Conservation (phyloP, 2,888 invertebrate genomes). For the Andrena flavipes region DNA sequence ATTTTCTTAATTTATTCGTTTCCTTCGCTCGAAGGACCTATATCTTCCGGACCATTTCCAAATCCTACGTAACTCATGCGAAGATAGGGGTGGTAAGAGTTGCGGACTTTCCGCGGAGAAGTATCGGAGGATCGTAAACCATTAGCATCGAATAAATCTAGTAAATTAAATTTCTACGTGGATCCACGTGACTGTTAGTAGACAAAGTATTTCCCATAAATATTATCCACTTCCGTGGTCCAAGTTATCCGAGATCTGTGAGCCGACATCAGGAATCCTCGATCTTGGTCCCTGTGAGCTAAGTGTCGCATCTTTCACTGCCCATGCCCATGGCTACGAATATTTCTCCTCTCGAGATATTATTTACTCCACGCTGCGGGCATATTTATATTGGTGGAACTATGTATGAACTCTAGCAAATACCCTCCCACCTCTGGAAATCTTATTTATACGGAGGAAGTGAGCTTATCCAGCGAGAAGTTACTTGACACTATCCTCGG, state of each 20-base stretch:
- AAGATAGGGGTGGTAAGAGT: too few species aligned
- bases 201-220: constrained; percentile 23
- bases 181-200: background rate
- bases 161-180: constrained; percentile 10
- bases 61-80: too few species aligned
- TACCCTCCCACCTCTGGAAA: constrained; percentile 18
- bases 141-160: background rate
- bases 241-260: constrained; percentile 38
- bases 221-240: constrained; percentile 6
- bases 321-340: constrained; percentile 25
- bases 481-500: constrained; percentile 47
- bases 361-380: constrained; percentile 47
- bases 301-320: constrained; percentile 55
- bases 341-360: constrained; percentile 51
- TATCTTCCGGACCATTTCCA: too few species aligned
- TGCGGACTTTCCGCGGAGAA: background rate
- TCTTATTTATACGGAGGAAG: constrained; percentile 55
- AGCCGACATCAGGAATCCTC: constrained; percentile 45
- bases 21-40: too few species aligned
- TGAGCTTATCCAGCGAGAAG: constrained; percentile 37
- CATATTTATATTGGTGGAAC: constrained; percentile 43
- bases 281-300: constrained; percentile 49
- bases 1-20: background rate
- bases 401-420: constrained; percentile 36
- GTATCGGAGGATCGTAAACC: background rate